Base-by-base conservation (phyloP, 2,113 vertebrate species). In the Columbina picui region DNA sequence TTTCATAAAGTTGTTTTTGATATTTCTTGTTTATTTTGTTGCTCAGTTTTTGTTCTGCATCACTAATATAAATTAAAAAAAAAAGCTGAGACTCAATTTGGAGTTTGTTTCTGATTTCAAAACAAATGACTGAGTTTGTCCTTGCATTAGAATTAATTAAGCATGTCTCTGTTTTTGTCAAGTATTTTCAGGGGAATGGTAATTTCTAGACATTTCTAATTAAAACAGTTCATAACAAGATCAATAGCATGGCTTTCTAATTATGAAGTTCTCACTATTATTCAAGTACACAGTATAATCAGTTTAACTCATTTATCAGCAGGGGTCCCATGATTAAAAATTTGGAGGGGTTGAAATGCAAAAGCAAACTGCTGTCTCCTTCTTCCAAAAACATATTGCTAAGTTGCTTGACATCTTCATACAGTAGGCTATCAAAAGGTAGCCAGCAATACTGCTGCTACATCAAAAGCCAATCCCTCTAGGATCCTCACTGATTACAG, bases 71-170 rank as follows among this genome's bases (percentile, higher is more conserved):
- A 87, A 74, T 38, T 47, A 61, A 77, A 36, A 77, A 39, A 26
- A 25, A 71, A 91, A 76, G 21, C 21, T 38, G n/a, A 76, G 15
- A 47, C 47, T 84, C 60, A 63, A 16, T 89, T 89, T 93, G 32
- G 34, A 57, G 10, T 93, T 93, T 90, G 50, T 77, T 87, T 88
- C 67, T 77, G 39, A 65, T 93, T 96, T 88, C 49, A 68, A 90
- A 97, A 76, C 75, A 90, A 95, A 91, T 80, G 7, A 67, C 75
- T 83, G 27, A 67, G 41, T 90, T 90, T 94, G 87, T 94, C 63
- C 75, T 94, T 92, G 41, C 32, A 83, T 84, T 92, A 86, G n/a
- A 96, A 91, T 88, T 91, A 96, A 93, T 97, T 96, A 92, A 77
- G 63, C n/a, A 8, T 84, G 50, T 78, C 74, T 94, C 57, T 80